phyloP scores from a whole-genome alignment of 2,113 vertebrate genomes.

The Chamaea fasciata region DNA sequence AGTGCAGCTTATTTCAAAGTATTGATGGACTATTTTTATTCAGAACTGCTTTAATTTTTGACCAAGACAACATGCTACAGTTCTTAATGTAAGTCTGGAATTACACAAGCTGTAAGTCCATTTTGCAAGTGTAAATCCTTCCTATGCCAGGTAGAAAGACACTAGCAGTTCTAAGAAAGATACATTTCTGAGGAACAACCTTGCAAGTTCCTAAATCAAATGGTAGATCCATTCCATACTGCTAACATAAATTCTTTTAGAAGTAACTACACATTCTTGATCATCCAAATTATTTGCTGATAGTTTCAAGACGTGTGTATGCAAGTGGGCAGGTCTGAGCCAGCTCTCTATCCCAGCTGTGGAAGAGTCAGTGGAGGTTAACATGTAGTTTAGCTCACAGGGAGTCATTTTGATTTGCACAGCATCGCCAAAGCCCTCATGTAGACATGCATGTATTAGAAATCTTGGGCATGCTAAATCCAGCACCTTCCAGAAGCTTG shows the following conservation, averaged over 20 bases:
- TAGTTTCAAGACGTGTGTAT: not conserved
- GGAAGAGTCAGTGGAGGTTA: not conserved
- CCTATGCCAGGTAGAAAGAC: not conserved
- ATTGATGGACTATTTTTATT: not conserved
- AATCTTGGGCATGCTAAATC: not conserved
- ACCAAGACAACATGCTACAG: not conserved
- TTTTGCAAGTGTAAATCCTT: not conserved
- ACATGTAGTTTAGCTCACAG: not conserved
- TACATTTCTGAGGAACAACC: not conserved
- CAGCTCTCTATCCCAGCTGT: not conserved
- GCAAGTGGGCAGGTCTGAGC: not conserved
- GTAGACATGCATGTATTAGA: accelerated
- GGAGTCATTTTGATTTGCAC: not conserved
- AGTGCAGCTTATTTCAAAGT: not conserved
- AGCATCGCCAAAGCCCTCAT: not conserved
- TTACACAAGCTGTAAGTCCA: not conserved
- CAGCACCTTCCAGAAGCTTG: not conserved
- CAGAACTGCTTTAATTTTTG: not conserved
- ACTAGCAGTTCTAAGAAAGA: not conserved
- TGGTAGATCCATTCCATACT: not conserved
- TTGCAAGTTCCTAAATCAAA: not conserved
- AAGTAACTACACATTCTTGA: not conserved
- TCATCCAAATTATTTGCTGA: not conserved
- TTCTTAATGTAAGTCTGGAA: not conserved
- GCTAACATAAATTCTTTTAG: not conserved